Evolutionary conservation across 2,888 invertebrate genomes (phyloP).

Genomic region (Harpalus rubripes): DNA sequence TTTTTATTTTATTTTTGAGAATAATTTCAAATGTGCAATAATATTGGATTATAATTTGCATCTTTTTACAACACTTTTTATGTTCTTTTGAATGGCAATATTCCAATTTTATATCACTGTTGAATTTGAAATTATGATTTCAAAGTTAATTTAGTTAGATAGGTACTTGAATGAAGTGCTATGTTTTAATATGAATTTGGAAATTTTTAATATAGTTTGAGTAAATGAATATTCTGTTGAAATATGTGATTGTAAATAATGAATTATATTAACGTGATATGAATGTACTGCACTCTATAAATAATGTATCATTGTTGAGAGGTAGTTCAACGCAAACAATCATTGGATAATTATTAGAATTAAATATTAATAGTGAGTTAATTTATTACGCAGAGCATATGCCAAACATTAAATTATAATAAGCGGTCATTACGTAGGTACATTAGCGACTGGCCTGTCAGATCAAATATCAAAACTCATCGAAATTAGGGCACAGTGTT

Average conservation of each 20-base stretch:
- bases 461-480: slow-evolving; percentile 34
- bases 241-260: background rate
- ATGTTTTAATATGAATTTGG: background rate
- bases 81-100: too few species aligned
- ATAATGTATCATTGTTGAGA: slow-evolving; percentile 16
- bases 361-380: slow-evolving; percentile 10
- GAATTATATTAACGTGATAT: background rate
- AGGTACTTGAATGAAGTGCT: background rate
- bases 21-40: too few species aligned
- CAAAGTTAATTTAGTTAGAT: too few species aligned
- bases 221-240: background rate
- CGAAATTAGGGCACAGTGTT: slow-evolving; percentile 1
- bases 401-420: slow-evolving; percentile 16
- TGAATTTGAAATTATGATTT: too few species aligned
- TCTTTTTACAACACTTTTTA: too few species aligned
- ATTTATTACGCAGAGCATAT: background rate
- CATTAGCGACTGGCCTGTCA: background rate
- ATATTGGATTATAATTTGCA: too few species aligned
- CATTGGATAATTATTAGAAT: background rate
- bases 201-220: background rate
- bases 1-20: too few species aligned
- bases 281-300: background rate
- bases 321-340: slow-evolving; percentile 8
- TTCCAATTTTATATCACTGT: too few species aligned
- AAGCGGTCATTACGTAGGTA: background rate